A percentile compares a stretch with the other conserved stretches of the same genome.
Evolutionary conservation across 2,888 invertebrate species (phyloP).

Genomic region (Scaptomyza cyrtandrae): DNA sequence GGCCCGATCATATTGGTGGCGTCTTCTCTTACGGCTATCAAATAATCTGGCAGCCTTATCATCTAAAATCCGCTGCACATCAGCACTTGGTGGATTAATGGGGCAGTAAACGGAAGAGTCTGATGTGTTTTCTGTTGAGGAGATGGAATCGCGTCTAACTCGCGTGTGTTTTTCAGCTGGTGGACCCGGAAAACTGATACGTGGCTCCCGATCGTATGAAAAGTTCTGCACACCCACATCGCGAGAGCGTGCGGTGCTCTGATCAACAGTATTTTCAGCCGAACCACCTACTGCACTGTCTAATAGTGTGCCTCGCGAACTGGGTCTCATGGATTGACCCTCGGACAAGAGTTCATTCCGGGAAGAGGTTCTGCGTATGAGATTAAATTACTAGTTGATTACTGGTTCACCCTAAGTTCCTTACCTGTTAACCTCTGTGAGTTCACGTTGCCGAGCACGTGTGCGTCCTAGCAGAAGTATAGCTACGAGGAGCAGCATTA

Average conservation of each 20-base stretch:
- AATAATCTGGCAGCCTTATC: slow-evolving; percentile 82
- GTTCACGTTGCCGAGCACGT: slow-evolving; percentile 69
- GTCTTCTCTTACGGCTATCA: slow-evolving; percentile 79
- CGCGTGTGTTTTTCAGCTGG: slow-evolving; percentile 66
- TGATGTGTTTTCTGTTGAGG: slow-evolving; percentile 83
- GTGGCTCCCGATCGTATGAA: slow-evolving; percentile 78
- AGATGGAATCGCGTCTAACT: slow-evolving; percentile 77
- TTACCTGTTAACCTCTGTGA: slow-evolving; percentile 79
- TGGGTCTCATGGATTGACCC: slow-evolving; percentile 74
- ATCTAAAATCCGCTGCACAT: slow-evolving; percentile 83
- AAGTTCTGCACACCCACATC: slow-evolving; percentile 82
- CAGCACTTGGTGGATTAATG: slow-evolving; percentile 82
- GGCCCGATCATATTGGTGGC: slow-evolving; percentile 80
- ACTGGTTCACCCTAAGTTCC: background rate
- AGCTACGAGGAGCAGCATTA: slow-evolving; percentile 81
- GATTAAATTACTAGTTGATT: background rate
- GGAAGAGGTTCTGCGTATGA: slow-evolving; percentile 71
- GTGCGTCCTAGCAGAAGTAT: slow-evolving; percentile 82
- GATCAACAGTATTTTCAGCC: slow-evolving; percentile 38
- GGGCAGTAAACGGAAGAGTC: slow-evolving; percentile 85
- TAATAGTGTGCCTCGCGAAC: slow-evolving; percentile 66
- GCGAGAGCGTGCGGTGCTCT: slow-evolving; percentile 66
- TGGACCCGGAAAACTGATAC: slow-evolving; percentile 75
- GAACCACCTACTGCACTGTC: slow-evolving; percentile 57
- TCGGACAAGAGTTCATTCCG: slow-evolving; percentile 82